Evolutionary conservation across 2,888 invertebrate species (phyloP), one percentile per base, ranked within the genome.

Genomic region (Phragmatobia fuliginosa): DNA sequence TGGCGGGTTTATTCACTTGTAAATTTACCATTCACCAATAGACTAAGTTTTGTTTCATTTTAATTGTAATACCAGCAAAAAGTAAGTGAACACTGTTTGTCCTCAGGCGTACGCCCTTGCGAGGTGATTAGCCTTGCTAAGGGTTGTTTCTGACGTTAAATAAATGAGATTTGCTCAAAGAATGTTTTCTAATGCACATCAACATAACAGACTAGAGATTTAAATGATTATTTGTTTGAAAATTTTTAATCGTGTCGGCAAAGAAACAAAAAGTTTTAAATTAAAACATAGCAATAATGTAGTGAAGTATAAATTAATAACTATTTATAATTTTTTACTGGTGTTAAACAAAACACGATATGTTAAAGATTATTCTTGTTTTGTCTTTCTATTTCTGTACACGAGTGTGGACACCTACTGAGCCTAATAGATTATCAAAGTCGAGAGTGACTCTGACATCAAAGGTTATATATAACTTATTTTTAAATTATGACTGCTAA

Each of bases 1-100:
- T 72, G 73, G 52, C 74, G 75, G 80, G 71, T 68, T 69, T 64
- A 75, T 68, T 72, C 66, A 62, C 49, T 67, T 75, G 76, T 77
- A 75, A 74, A 73, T 72, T 75, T 66, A 41, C 70, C 41, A 41
- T 28, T 28, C 62, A 71, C 69, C 67, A 21, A 71, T 66, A 73
- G 11, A 52, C 11, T 14, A 52, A 25, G 77, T 77, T 77, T 68
- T 70, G 68, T 73, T 70, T 71, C 70, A 65, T 70, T 75, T 72
- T 59, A 38, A 45, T 33, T 67, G 28, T 60, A 38, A 58, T 68
- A 49, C 63, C n/a, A 16, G 60, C 64, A 60, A 32, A 65, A 31
- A 60, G 64, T 33, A 18, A 14, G 59, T 36, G 10, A 52, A 41
- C 28, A 28, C 16, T 28, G 56, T 56, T 25, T 6, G 56, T 56